These are phyloP conservation scores for Lottia scabra DNA, from an alignment of 2,888 invertebrate genomes.

Conservation along the genomic window DNA sequence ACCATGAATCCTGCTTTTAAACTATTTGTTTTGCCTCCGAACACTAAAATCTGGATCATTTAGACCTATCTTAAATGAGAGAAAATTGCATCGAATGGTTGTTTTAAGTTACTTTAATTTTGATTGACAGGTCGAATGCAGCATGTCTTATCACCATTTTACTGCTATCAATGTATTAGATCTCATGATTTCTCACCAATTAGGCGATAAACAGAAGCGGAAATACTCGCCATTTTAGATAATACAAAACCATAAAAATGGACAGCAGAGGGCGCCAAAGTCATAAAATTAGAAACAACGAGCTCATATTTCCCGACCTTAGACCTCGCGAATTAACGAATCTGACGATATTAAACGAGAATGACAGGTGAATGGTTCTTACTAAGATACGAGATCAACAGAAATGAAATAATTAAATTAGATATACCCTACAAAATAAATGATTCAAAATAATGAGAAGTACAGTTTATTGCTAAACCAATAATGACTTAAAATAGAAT, in stretches of 20 bases:
- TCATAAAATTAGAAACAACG: background rate
- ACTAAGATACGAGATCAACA: background rate
- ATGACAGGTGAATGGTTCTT: background rate
- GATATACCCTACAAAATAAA: no score
- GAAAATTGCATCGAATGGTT: background rate
- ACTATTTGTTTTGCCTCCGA: no score
- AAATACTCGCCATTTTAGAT: background rate
- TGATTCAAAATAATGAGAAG: no score
- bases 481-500: no score
- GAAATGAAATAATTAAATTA: background rate
- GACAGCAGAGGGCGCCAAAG: constrained; percentile 6
- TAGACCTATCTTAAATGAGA: background rate
- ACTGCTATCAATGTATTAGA: background rate
- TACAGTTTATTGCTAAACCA: no score
- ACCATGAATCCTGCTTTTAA: no score
- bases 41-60: no score
- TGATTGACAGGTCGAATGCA: no score
- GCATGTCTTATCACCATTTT: background rate
- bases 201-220: constrained; percentile 4
- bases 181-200: background rate
- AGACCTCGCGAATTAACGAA: background rate
- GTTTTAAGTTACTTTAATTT: no score
- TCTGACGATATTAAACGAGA: background rate
- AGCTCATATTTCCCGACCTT: background rate
- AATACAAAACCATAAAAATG: background rate